Evolutionary conservation across 2,113 vertebrate genomes (phyloP).

Genomic region (Pelodiscus sinensis): DNA sequence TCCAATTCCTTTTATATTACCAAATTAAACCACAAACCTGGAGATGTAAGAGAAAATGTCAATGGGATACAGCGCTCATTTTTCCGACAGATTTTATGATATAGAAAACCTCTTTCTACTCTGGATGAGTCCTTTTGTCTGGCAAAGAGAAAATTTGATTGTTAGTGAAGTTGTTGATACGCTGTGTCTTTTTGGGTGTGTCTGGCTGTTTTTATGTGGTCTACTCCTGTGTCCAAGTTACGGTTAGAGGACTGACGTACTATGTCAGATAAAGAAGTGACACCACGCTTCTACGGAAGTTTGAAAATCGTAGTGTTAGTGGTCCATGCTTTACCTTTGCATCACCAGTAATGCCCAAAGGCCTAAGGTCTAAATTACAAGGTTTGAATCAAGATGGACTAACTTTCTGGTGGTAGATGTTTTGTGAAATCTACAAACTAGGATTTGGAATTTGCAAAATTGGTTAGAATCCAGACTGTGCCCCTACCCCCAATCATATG

Average conservation of each 20-base stretch:
- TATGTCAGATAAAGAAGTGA: background rate
- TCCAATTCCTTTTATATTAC: background rate
- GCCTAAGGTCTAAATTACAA: background rate
- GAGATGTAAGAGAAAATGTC: background rate
- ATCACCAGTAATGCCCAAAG: rapidly evolving
- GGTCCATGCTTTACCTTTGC: background rate
- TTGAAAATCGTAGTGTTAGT: background rate
- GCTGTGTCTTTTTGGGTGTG: background rate
- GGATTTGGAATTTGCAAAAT: background rate
- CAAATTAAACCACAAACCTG: background rate
- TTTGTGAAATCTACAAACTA: too few species aligned
- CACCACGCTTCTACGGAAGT: slow-evolving; percentile 23
- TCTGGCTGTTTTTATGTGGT: background rate
- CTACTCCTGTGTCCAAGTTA: background rate
- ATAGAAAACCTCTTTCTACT: background rate
- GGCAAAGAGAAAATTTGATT: slow-evolving; percentile 6
- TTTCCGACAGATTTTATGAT: background rate
- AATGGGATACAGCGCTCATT: background rate
- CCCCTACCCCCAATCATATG: background rate
- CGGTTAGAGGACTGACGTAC: slow-evolving; percentile 3
- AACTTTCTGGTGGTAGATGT: too few species aligned
- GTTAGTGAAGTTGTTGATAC: slow-evolving; percentile 17
- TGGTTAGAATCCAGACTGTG: rapidly evolving
- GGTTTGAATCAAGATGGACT: background rate
- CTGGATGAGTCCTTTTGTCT: background rate